Percentiles rank a stretch among this genome's conserved stretches.
These are phyloP conservation scores for Crotalus horridus DNA, from an alignment of 2,113 vertebrate species.

Conservation along the genomic window DNA sequence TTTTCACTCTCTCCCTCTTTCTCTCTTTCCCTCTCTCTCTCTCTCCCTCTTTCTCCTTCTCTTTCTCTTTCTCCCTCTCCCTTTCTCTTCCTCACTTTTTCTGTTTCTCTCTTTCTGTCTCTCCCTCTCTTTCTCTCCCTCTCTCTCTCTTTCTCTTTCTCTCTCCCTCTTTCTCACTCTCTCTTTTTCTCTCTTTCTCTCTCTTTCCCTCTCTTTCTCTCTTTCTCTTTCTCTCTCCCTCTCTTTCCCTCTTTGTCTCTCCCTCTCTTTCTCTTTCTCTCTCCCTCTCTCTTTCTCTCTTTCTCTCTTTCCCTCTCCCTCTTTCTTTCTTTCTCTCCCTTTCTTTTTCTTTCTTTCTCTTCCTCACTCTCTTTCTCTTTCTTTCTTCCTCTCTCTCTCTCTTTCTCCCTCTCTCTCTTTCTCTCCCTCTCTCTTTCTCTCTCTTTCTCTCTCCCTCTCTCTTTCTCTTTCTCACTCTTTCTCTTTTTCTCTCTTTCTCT, in stretches of 20 bases:
- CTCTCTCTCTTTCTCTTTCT: background rate
- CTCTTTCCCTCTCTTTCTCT: too few species aligned
- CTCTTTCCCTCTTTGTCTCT: accelerated
- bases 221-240: too few species aligned
- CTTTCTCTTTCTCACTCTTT: too few species aligned
- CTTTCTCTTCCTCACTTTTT: too few species aligned
- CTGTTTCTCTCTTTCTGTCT: too few species aligned
- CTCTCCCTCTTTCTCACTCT: too few species aligned
- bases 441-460: too few species aligned
- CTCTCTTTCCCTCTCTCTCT: accelerated
- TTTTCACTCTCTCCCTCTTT: accelerated
- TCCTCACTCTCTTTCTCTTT: background rate
- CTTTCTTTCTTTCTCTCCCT: background rate
- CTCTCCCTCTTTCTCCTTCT: accelerated
- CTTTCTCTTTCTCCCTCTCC: background rate
- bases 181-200: too few species aligned
- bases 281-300: accelerated
- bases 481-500: too few species aligned
- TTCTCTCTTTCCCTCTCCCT: background rate
- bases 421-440: too few species aligned
- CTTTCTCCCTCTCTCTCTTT: too few species aligned
- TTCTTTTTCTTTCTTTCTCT: background rate
- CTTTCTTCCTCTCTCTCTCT: too few species aligned
- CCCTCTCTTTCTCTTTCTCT: accelerated
- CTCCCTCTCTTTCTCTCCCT: background rate